phyloP scores from a whole-genome alignment of 2,888 invertebrate genomes.

The Hyppa rectilinea region DNA sequence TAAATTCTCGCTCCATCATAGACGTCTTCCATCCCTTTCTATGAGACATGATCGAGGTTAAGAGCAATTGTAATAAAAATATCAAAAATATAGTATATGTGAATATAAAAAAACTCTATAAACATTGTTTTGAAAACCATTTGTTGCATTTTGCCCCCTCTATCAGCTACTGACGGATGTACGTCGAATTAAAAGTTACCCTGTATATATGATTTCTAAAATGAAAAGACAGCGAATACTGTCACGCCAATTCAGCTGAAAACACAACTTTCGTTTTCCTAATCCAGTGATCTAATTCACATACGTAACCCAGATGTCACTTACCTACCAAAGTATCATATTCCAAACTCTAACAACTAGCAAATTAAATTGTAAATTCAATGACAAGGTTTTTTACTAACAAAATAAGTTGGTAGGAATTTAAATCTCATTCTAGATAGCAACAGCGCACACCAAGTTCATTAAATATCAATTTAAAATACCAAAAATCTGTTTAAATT shows the following conservation, averaged over 20 bases:
- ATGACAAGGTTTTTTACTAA: background rate
- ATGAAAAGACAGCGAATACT: background rate
- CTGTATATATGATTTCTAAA: too few species aligned
- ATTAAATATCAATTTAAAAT: background rate
- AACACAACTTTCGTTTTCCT: slow-evolving; percentile 1
- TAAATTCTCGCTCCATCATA: too few species aligned
- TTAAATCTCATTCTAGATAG: slow-evolving; percentile 12
- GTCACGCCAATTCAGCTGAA: background rate
- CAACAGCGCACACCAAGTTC: background rate
- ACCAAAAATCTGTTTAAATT: slow-evolving; percentile 1
- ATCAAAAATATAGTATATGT: too few species aligned
- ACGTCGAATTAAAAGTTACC: too few species aligned
- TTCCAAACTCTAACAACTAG: slow-evolving; percentile 7
- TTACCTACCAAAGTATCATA: slow-evolving; percentile 3
- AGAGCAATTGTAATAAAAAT: too few species aligned
- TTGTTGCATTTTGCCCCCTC: too few species aligned
- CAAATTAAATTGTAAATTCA: background rate
- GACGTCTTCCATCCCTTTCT: too few species aligned
- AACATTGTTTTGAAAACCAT: too few species aligned
- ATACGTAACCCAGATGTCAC: background rate
- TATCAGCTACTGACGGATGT: too few species aligned
- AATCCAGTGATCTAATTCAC: slow-evolving; percentile 7
- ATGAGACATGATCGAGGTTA: too few species aligned
- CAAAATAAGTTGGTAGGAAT: slow-evolving; percentile 7
- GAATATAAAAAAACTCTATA: too few species aligned